These are phyloP conservation scores for Corbicula japonica DNA, from an alignment of 2,888 invertebrate species.

Conservation along the genomic window DNA sequence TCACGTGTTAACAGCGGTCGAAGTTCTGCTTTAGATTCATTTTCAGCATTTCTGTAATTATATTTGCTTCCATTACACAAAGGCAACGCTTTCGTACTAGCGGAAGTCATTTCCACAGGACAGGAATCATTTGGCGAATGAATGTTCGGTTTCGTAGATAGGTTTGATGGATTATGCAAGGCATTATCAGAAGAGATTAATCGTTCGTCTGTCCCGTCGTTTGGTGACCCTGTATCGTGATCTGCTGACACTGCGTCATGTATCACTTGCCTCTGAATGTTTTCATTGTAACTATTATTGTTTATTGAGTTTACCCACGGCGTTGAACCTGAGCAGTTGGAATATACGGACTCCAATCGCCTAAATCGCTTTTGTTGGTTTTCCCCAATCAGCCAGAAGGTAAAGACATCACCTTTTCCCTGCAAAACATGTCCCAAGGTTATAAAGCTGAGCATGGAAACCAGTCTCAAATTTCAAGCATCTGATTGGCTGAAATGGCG, in stretches of 20 bases:
- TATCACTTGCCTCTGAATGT: background rate
- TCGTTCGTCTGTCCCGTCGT: background rate
- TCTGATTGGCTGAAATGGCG: background rate
- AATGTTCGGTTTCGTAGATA: too few species aligned
- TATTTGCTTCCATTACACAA: slow-evolving; percentile 19
- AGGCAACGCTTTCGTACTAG: background rate
- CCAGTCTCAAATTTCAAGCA: background rate
- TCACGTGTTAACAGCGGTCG: slow-evolving; percentile 15
- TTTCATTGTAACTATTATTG: background rate
- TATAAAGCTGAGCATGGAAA: too few species aligned
- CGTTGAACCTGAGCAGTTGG: slow-evolving; percentile 12
- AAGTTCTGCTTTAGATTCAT: slow-evolving; percentile 11
- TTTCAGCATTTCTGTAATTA: slow-evolving; percentile 19
- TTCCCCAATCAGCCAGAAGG: slow-evolving; percentile 85
- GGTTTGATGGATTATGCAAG: too few species aligned
- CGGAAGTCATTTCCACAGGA: background rate
- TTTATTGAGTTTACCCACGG: background rate
- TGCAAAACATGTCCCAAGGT: too few species aligned
- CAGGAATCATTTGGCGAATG: background rate
- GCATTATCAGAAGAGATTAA: background rate
- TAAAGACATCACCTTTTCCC: slow-evolving; percentile 86
- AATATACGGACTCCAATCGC: slow-evolving; percentile 56
- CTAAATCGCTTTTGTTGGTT: slow-evolving; percentile 76
- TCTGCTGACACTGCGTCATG: background rate
- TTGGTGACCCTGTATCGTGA: background rate